Conservation (phyloP, 1,140 invertebrate species). For the Heterodera schachtii region DNA sequence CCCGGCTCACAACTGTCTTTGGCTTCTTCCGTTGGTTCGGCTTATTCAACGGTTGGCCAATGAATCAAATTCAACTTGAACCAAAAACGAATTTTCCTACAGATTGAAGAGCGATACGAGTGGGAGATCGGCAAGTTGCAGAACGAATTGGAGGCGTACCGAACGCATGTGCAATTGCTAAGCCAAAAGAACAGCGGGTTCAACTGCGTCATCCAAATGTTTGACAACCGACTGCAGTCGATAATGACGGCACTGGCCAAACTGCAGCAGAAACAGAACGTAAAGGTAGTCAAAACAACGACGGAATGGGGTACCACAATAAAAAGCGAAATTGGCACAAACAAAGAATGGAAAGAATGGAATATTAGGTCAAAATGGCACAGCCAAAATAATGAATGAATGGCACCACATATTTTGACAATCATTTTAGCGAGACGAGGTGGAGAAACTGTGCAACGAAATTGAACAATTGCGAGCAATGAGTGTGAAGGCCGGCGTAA, state of each 20-base stretch:
- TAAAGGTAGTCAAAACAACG: slow-evolving; percentile 23
- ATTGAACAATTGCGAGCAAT: slow-evolving; percentile 48
- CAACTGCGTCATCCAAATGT: slow-evolving; percentile 45
- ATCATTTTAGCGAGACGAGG: slow-evolving; percentile 37
- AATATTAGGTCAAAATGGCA: too few species aligned
- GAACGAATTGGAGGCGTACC: slow-evolving; percentile 44
- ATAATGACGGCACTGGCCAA: slow-evolving; percentile 45
- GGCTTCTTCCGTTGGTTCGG: slow-evolving; percentile 31
- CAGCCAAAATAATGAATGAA: neutral
- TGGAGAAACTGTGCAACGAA: slow-evolving; percentile 44
- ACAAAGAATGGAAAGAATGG: too few species aligned
- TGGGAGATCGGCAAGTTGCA: slow-evolving; percentile 47
- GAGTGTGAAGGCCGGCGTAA: slow-evolving; percentile 38
- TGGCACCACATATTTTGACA: neutral
- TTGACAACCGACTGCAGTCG: slow-evolving; percentile 42
- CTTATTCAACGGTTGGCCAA: slow-evolving; percentile 38
- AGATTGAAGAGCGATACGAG: slow-evolving; percentile 48
- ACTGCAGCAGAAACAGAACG: slow-evolving; percentile 44
- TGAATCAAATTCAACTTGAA: neutral
- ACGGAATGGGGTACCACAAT: neutral
- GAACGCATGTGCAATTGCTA: slow-evolving; percentile 30
- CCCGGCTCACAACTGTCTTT: slow-evolving; percentile 24
- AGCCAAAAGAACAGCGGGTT: slow-evolving; percentile 42
- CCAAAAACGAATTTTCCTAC: slow-evolving; percentile 9
- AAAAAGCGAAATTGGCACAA: neutral